phyloP scores from a whole-genome alignment of 2,113 vertebrate genomes.

The Pardalotus punctatus region DNA sequence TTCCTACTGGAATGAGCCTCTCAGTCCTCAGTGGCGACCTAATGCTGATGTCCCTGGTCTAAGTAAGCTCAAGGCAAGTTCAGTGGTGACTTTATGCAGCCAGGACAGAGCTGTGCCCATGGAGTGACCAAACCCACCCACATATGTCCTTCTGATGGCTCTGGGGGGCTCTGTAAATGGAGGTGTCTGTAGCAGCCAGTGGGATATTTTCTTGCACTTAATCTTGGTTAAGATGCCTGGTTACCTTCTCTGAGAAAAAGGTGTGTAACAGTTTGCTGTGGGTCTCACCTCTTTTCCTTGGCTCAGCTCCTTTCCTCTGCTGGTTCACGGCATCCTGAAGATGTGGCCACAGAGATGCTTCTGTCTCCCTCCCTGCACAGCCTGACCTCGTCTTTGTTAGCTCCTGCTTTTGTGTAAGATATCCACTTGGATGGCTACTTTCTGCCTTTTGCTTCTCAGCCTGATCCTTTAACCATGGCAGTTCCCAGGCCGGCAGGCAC shows the following conservation, averaged over 20 bases:
- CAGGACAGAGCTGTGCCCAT: not conserved
- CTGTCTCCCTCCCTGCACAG: not conserved
- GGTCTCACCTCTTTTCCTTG: not conserved
- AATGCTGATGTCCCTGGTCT: fast-evolving
- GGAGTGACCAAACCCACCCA: not conserved
- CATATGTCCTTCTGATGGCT: fast-evolving
- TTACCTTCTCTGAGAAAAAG: not conserved
- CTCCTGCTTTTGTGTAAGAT: not conserved
- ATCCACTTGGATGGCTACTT: not conserved
- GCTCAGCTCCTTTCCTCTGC: not conserved
- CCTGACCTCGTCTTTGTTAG: not conserved
- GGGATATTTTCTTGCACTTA: not conserved
- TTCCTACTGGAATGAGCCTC: not conserved
- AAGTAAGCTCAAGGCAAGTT: not conserved
- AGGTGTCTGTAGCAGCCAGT: not conserved
- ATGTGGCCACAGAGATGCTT: not conserved
- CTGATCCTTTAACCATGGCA: fast-evolving
- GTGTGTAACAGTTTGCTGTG: not conserved
- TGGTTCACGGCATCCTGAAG: not conserved
- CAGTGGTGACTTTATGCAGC: fast-evolving
- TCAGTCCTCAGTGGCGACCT: not conserved
- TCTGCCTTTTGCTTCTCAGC: not conserved
- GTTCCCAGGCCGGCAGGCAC: fast-evolving
- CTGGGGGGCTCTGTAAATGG: not conserved
- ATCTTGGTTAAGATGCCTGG: not conserved